phyloP scores from a whole-genome alignment of 2,113 vertebrate genomes.

The Acrocephalus kingi region DNA sequence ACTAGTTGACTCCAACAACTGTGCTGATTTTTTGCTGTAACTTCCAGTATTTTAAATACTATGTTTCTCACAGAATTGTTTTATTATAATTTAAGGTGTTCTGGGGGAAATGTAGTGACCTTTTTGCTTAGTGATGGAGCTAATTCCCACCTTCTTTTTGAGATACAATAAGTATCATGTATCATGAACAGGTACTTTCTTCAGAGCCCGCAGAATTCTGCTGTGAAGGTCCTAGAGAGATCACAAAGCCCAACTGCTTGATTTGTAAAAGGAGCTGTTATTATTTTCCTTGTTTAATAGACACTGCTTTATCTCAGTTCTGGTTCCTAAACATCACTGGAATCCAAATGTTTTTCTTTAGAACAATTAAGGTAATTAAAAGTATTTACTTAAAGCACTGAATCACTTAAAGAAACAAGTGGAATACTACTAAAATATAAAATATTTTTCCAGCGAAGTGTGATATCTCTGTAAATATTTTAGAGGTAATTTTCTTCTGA shows the following conservation, averaged over 20 bases:
- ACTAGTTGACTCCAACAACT: neutral
- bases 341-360: conserved; percentile 34
- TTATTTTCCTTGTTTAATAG: neutral
- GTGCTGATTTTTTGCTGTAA: neutral
- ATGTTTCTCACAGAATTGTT: neutral
- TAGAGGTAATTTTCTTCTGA: neutral
- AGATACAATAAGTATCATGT: neutral
- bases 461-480: neutral
- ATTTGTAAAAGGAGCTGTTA: neutral
- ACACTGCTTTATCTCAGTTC: neutral
- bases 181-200: neutral
- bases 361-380: conserved; percentile 16
- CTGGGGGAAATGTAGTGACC: neutral
- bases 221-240: neutral
- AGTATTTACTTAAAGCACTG: conserved; percentile 5
- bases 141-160: neutral
- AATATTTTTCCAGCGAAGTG: neutral
- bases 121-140: neutral
- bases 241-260: neutral
- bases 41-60: neutral
- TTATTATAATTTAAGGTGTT: neutral
- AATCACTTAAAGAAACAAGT: conserved; percentile 2
- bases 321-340: neutral
- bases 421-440: neutral
- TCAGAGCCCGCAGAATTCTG: neutral